These are phyloP conservation scores for Patella caerulea DNA, from an alignment of 2,888 invertebrate species.

Conservation along the genomic window DNA sequence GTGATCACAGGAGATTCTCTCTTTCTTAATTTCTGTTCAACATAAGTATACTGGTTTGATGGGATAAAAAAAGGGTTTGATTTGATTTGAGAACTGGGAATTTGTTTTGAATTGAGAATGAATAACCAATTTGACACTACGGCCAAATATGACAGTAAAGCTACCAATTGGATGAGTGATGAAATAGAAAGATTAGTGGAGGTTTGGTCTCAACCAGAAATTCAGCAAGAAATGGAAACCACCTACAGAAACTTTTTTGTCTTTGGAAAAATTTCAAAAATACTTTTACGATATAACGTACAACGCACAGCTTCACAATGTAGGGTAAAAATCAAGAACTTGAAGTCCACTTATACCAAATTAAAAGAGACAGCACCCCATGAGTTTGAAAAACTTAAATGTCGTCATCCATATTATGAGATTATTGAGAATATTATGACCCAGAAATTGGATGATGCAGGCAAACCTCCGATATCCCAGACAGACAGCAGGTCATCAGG, in stretches of 20 bases:
- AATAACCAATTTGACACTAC: background rate
- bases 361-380: background rate
- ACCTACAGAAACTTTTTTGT: slow-evolving; percentile 7
- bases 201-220: background rate
- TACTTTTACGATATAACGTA: background rate
- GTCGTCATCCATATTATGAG: background rate
- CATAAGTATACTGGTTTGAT: too few species aligned
- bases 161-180: background rate
- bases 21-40: too few species aligned
- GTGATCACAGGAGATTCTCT: too few species aligned
- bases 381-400: background rate
- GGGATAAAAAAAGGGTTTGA: too few species aligned
- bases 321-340: slow-evolving; percentile 4
- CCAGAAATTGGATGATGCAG: background rate
- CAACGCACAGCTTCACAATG: background rate
- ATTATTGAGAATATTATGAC: background rate
- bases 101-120: background rate
- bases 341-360: slow-evolving; percentile 7
- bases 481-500: background rate
- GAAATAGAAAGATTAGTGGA: background rate
- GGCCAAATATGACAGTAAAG: background rate
- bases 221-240: background rate
- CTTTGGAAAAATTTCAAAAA: slow-evolving; percentile 3
- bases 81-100: too few species aligned
- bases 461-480: background rate